Conservation (phyloP, 2,113 vertebrate species). For the Antechinus stuartii region DNA sequence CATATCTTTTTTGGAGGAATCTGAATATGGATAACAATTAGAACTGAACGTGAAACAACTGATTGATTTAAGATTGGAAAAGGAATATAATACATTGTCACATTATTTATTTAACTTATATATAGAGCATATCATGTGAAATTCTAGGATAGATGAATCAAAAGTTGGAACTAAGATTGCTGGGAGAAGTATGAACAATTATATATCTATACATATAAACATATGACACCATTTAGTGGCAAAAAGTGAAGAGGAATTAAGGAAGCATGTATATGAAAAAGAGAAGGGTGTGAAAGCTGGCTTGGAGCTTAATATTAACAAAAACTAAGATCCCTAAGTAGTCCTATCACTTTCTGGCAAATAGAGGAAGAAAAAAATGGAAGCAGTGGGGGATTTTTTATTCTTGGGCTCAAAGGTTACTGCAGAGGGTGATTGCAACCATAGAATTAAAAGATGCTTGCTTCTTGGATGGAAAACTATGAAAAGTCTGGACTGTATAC, state of each 20-base stretch:
- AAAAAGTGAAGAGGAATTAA: neutral
- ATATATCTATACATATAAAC: neutral
- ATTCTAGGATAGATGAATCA: neutral
- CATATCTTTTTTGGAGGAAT: too few species aligned
- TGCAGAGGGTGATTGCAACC: neutral
- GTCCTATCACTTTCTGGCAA: neutral
- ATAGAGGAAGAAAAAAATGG: neutral
- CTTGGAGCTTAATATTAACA: neutral
- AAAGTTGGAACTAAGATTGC: neutral
- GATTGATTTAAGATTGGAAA: too few species aligned
- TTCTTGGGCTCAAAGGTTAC: neutral
- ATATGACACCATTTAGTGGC: neutral
- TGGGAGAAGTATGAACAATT: neutral
- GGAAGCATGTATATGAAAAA: neutral
- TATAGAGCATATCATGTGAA: neutral
- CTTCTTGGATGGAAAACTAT: neutral
- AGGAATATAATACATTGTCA: too few species aligned
- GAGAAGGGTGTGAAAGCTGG: neutral
- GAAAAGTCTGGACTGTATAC: neutral
- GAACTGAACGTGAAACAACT: too few species aligned
- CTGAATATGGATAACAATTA: too few species aligned
- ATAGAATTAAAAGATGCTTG: neutral
- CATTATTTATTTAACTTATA: neutral
- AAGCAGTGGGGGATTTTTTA: neutral
- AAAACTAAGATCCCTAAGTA: neutral